These are phyloP conservation scores for Megathymus violae DNA, from an alignment of 1,140 invertebrate genomes.

Conservation along the genomic window DNA sequence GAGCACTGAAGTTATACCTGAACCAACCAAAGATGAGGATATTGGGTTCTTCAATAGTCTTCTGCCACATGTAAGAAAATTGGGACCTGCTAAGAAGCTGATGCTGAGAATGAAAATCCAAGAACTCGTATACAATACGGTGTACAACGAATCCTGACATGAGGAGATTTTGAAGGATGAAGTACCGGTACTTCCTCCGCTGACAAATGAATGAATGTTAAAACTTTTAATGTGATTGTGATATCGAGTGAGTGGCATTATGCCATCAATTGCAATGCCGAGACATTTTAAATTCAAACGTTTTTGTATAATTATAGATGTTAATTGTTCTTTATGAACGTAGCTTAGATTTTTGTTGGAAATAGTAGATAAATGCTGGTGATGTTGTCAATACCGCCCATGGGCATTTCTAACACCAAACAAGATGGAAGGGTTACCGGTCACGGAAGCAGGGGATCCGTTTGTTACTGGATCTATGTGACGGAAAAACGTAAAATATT, in stretches of 20 bases:
- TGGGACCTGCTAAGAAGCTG: slow-evolving; percentile 75
- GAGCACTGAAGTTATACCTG: slow-evolving; percentile 38
- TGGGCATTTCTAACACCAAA: too few species aligned
- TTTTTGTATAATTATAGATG: too few species aligned
- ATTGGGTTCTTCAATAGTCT: slow-evolving; percentile 78
- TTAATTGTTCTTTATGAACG: too few species aligned
- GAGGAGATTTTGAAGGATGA: slow-evolving; percentile 16
- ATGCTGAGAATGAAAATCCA: slow-evolving; percentile 80
- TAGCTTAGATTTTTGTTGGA: too few species aligned
- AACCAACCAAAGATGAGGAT: slow-evolving; percentile 71
- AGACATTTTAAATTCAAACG: too few species aligned
- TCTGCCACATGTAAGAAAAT: slow-evolving; percentile 74
- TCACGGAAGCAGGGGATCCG: too few species aligned
- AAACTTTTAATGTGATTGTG: neutral
- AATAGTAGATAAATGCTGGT: too few species aligned
- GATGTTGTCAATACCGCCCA: too few species aligned
- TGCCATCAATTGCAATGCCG: too few species aligned
- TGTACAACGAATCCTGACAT: slow-evolving; percentile 60
- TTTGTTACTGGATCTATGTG: too few species aligned
- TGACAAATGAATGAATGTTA: neutral
- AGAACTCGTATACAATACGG: slow-evolving; percentile 77
- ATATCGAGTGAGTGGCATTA: neutral
- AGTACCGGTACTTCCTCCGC: neutral
- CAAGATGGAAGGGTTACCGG: too few species aligned
- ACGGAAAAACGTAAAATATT: too few species aligned